A percentile compares a stretch with the other conserved stretches of the same genome.
Evolutionary conservation across 1,140 invertebrate genomes (phyloP).

Genomic region (Drosophila busckii): DNA sequence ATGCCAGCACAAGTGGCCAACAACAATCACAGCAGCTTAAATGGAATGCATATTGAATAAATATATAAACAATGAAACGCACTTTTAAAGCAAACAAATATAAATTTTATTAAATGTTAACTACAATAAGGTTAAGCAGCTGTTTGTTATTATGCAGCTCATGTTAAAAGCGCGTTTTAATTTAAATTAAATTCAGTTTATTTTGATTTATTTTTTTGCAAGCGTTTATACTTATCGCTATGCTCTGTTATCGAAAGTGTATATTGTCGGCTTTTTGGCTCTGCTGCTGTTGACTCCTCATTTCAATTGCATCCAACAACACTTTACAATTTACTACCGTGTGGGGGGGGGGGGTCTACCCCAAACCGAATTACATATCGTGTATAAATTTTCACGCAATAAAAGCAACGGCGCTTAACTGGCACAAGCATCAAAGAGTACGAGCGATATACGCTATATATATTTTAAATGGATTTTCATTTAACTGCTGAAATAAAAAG

Average conservation of each 20-base stretch:
- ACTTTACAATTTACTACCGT: slow-evolving; percentile 67
- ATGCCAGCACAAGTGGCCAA: slow-evolving; percentile 12
- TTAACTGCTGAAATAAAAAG: slow-evolving; percentile 21
- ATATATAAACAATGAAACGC: too few relatives aligned
- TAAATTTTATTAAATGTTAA: too few relatives aligned
- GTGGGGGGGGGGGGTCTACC: too few relatives aligned
- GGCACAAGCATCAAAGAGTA: slow-evolving; percentile 11
- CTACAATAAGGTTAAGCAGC: too few relatives aligned
- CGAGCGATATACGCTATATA: slow-evolving; percentile 8
- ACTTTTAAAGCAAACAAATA: too few relatives aligned
- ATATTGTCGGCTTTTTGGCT: slow-evolving; percentile 23
- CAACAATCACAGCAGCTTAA: not conserved
- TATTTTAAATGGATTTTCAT: slow-evolving; percentile 46
- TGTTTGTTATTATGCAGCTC: too few relatives aligned
- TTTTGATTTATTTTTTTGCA: too few relatives aligned
- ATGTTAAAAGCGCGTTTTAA: too few relatives aligned
- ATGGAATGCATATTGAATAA: too few relatives aligned
- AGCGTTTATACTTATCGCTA: not conserved
- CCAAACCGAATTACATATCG: slow-evolving; percentile 36
- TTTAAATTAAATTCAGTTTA: too few relatives aligned
- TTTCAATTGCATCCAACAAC: slow-evolving; percentile 62
- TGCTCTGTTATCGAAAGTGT: not conserved
- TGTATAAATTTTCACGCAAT: slow-evolving; percentile 64
- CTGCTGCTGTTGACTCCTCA: slow-evolving; percentile 36
- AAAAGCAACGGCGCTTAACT: slow-evolving; percentile 46